Conservation (phyloP, 2,797 vertebrate species). For the Leptatherina wallacei region DNA sequence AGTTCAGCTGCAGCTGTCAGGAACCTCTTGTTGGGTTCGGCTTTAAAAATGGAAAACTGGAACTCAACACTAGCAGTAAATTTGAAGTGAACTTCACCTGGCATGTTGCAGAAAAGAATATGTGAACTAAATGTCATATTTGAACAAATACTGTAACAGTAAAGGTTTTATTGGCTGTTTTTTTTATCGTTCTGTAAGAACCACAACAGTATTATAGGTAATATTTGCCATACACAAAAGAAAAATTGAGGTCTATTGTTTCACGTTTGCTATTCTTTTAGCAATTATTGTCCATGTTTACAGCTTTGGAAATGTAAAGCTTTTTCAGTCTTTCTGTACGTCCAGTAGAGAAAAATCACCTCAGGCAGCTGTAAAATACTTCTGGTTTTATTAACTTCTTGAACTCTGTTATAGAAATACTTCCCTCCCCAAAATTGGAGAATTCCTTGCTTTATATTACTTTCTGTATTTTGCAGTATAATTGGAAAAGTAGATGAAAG, state of each 20-base stretch:
- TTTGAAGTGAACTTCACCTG: neutral
- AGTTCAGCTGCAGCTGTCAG: too few species aligned
- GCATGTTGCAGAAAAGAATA: neutral
- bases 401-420: neutral
- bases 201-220: too few species aligned
- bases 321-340: too few species aligned
- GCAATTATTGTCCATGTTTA: too few species aligned
- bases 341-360: too few species aligned
- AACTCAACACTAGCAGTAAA: neutral
- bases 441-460: neutral
- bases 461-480: neutral
- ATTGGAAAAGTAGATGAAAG: neutral
- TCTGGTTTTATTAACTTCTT: neutral
- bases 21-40: neutral
- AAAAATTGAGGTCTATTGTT: too few species aligned
- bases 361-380: neutral
- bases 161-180: too few species aligned
- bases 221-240: too few species aligned
- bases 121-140: neutral
- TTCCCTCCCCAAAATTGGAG: too few species aligned
- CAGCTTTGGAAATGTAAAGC: too few species aligned
- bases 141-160: neutral
- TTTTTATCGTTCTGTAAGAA: too few species aligned
- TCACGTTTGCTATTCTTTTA: too few species aligned
- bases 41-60: constrained; percentile 1